These are phyloP conservation scores for Colossoma macropomum DNA, from an alignment of 2,113 vertebrate species.

Conservation along the genomic window DNA sequence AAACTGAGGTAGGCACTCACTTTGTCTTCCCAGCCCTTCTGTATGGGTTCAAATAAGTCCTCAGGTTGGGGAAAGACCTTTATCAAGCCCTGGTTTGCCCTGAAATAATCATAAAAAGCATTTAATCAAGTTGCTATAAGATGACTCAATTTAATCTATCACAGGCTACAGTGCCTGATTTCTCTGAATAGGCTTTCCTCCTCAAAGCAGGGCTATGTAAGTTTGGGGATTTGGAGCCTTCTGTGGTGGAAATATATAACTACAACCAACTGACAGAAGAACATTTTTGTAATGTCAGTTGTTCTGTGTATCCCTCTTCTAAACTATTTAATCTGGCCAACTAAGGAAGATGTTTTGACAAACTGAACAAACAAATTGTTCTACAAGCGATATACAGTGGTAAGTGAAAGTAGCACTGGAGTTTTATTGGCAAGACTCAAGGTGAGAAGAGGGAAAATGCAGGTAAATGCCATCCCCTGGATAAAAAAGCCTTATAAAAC, in stretches of 20 bases:
- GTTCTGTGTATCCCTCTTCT: no score
- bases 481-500: no score
- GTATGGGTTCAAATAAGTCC: not conserved
- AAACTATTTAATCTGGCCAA: no score
- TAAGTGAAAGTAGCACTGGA: no score
- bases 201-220: not conserved
- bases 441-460: no score
- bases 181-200: not conserved
- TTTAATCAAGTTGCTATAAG: not conserved
- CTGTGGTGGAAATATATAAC: not conserved
- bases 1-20: conserved; percentile 22
- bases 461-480: no score
- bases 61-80: conserved; percentile 17
- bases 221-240: not conserved
- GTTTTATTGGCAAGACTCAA: no score
- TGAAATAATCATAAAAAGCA: conserved; percentile 16
- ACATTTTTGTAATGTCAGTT: no score
- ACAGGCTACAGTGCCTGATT: not conserved
- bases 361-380: no score
- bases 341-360: no score
- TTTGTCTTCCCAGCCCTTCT: conserved; percentile 32
- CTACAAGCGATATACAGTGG: no score
- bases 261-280: not conserved
- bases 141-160: no score
- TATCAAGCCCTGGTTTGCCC: conserved; percentile 40